Evolutionary conservation across 2,113 vertebrate genomes (phyloP), one percentile per base, ranked within the genome.

Genomic region (Oncorhynchus gorbuscha): DNA sequence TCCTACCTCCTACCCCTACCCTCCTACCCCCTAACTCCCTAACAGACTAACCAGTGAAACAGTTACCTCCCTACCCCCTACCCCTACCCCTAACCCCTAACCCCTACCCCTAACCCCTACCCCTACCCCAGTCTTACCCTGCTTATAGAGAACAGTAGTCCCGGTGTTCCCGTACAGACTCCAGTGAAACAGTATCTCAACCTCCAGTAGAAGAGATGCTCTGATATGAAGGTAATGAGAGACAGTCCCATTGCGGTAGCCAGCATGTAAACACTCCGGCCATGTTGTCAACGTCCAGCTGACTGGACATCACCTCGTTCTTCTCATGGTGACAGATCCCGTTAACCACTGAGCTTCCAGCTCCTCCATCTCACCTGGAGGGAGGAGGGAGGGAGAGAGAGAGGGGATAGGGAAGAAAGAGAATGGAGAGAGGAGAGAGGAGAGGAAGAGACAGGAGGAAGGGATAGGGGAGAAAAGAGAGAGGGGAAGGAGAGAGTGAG

Each of bases 211-310:
- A 99, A 99, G 85, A 99, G 93, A 77, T 99, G 98, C 79, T 99
- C 98, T 86, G 97, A 99, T 71, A 99, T 91, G 75, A 99, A 99
- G 75, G 97, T 99, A 89, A 99, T 98, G 79, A 99, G 95, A 72
- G 97, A 99, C 81, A 99, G 95, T 0, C 95, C 97, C 98, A 99
- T 99, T 76, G 97, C 97, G 0, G 97, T 98, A 14, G 97, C 98
- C 75, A 99, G 92, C 98, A 99, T 99, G 89, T 99, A 99, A 87
- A 99, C 71, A 99, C 97, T 0, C 98, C 98, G 0, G 98, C 98
- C 98, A 99, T 99, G 94, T 99, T 99, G 94, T 99, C 98, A 1
- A 99, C 92, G 81, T 99, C 98, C 91, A 99, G 93, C 92, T 99
- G 97, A 85, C 97, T 98, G 93, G 97, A 98, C 97, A 99, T 99